Base-by-base conservation (phyloP, 1,140 invertebrate genomes). In the Gonioctena quinquepunctata region DNA sequence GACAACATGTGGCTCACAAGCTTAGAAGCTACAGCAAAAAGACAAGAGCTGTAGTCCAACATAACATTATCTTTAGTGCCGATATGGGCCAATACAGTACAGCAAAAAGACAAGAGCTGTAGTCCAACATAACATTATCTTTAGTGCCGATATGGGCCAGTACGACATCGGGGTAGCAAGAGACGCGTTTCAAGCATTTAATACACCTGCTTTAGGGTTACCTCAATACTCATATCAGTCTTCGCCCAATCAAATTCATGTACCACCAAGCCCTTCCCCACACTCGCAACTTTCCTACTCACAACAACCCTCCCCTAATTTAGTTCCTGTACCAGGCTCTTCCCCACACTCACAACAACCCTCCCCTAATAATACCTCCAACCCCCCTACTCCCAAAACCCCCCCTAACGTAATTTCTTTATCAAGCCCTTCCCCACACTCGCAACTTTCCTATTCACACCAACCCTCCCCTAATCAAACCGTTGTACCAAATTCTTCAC, bases 11-110 rank as follows among this genome's bases (percentile, higher is more conserved):
- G 60, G 60, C 25, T 28, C 13, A 63, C 13, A 63, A 33, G 28
- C 26, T 63, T 7, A 63, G 60, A 33, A 63, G 28, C 22, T 60
- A 60, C 16, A 60, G 22, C 7, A 60, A 60, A 60, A 60, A 21
- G 22, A 60, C 57, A 18, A 23, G 22, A 23, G 28, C 28, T 33
- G 13, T 33, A 8, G 28, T 33, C 7, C 28, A 33, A 13, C 28
- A 33, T 33, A 33, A 33, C 13, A 33, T 33, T 33, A 33, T 33
- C 28, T 33, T 33, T 33, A 33, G 28, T 33, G 28, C 28, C 28
- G 28, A 33, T 33, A 33, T 33, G 28, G 50, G 28, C 7, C 28
- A 33, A 8, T 33, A 33, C 13, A 13, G 13, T 13, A 33, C n/a
- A n/a, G n/a, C n/a, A 60, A 60, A 60, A 60, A 21, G 22, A 60